Conservation (phyloP, 2,888 invertebrate species). For the Shargacucullia verbasci region DNA sequence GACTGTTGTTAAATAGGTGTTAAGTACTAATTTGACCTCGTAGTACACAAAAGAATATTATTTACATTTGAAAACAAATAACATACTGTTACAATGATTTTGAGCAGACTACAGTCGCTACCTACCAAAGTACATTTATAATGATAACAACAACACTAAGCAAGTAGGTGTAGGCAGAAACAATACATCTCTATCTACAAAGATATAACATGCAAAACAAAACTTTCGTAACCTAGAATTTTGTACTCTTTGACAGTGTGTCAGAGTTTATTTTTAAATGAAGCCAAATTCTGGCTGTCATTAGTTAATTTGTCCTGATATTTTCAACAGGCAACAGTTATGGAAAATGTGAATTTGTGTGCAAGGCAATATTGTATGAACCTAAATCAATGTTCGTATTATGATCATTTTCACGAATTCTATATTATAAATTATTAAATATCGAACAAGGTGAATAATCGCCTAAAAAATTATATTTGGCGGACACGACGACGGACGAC, state of each 20-base stretch:
- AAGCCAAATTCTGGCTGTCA: too few relatives aligned
- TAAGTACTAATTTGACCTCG: conserved; percentile 39
- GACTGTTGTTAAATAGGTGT: conserved; percentile 26
- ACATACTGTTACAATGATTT: conserved; percentile 12
- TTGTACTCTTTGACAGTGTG: conserved; percentile 21
- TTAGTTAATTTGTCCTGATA: too few relatives aligned
- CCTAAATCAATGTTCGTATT: too few relatives aligned
- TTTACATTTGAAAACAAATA: conserved; percentile 48
- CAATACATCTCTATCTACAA: conserved; percentile 14
- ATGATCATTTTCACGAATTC: too few relatives aligned
- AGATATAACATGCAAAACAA: neutral
- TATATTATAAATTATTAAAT: too few relatives aligned
- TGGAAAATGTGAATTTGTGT: too few relatives aligned
- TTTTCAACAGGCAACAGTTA: too few relatives aligned
- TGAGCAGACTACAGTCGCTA: conserved; percentile 1
- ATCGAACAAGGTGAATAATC: too few relatives aligned
- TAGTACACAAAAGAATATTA: conserved; percentile 55
- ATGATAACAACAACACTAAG: conserved; percentile 33
- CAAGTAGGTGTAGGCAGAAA: conserved; percentile 1
- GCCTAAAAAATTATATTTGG: too few relatives aligned
- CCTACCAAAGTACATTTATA: conserved; percentile 21
- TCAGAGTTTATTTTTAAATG: too few relatives aligned
- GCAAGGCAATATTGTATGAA: too few relatives aligned
- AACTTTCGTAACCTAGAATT: conserved; percentile 21
- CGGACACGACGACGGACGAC: too few relatives aligned